These are phyloP conservation scores for Pseudorectes ferrugineus DNA, from an alignment of 2,113 vertebrate genomes.

Conservation along the genomic window DNA sequence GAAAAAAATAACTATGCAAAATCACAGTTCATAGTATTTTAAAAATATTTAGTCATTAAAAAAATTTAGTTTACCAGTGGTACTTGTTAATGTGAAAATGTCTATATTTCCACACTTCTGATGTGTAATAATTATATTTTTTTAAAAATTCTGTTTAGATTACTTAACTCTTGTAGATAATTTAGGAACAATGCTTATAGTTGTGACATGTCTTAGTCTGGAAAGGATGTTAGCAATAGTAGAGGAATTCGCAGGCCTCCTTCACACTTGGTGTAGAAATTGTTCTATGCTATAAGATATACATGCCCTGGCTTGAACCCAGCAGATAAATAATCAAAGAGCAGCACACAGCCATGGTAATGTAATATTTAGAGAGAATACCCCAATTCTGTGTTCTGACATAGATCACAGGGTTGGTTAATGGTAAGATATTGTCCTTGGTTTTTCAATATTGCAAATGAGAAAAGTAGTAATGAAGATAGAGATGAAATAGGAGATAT, in stretches of 20 bases:
- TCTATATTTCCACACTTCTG: not conserved
- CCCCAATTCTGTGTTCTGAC: not conserved
- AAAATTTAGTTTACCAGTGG: not conserved
- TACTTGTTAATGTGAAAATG: not conserved
- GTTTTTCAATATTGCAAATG: not conserved
- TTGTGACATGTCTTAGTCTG: not conserved
- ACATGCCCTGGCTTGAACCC: not conserved
- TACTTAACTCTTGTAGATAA: not conserved
- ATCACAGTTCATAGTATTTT: not conserved
- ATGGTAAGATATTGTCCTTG: not conserved
- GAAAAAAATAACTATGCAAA: not conserved
- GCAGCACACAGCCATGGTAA: accelerated
- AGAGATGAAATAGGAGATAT: not conserved
- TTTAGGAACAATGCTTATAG: not conserved
- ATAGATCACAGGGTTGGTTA: not conserved
- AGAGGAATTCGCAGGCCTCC: not conserved
- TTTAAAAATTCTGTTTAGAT: not conserved
- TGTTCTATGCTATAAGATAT: not conserved
- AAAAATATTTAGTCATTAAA: not conserved
- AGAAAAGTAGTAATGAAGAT: not conserved
- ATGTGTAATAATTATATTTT: no score
- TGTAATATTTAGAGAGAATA: not conserved
- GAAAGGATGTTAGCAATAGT: not conserved
- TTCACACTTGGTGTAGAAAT: not conserved
- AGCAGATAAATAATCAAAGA: not conserved